Evolutionary conservation across 2,113 vertebrate species (phyloP).

Genomic region (Hippocampus abdominalis): DNA sequence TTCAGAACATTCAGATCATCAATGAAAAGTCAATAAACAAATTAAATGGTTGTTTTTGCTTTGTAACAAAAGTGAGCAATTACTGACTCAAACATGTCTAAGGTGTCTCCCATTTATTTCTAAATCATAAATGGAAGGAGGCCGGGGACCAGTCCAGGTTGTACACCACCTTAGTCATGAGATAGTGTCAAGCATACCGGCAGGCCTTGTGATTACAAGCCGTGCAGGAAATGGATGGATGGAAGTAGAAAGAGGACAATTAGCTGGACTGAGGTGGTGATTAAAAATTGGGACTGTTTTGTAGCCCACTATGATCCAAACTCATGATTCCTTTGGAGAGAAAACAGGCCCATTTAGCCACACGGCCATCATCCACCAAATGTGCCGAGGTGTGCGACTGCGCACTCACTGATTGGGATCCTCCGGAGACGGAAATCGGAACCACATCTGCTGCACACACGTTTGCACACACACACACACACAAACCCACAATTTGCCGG

Average conservation of each 20-base stretch:
- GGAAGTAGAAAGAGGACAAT: not conserved
- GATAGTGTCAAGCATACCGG: not conserved
- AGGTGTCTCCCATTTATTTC: not conserved
- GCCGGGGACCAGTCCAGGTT: not conserved
- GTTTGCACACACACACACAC: slow-evolving; percentile 19
- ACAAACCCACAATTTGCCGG: slow-evolving; percentile 39
- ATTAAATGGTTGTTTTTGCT: not conserved
- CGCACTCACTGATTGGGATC: slow-evolving; percentile 34
- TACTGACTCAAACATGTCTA: not conserved
- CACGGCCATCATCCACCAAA: slow-evolving; percentile 19
- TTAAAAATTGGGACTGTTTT: slow-evolving; percentile 7
- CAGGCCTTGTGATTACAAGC: not conserved
- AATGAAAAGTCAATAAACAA: not conserved
- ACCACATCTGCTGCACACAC: slow-evolving; percentile 37
- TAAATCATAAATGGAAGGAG: not conserved
- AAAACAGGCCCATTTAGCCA: slow-evolving; percentile 13
- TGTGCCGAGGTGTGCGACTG: not conserved
- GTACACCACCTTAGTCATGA: not conserved
- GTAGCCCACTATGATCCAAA: not conserved
- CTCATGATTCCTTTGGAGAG: slow-evolving; percentile 22
- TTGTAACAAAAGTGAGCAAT: not conserved
- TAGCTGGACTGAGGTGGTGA: slow-evolving; percentile 6
- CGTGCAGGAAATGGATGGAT: not conserved
- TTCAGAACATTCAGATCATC: not conserved
- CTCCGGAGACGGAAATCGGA: slow-evolving; percentile 28